These are phyloP conservation scores for Ptychoptera albimana DNA, from an alignment of 2,888 invertebrate species.

Conservation along the genomic window DNA sequence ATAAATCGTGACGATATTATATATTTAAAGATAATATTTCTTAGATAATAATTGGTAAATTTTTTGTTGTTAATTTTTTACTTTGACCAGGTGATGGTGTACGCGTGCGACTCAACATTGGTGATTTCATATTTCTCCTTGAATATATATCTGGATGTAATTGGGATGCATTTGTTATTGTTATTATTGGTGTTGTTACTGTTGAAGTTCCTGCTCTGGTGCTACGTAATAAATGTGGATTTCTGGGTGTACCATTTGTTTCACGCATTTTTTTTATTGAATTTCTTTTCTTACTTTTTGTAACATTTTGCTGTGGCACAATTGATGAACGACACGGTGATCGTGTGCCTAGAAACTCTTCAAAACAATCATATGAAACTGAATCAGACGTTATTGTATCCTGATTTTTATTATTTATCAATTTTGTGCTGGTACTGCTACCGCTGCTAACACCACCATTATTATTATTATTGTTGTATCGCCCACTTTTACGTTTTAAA, in stretches of 20 bases:
- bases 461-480: no score
- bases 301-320: background rate
- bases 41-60: conserved; percentile 21
- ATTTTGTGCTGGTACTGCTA: no score
- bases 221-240: background rate
- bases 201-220: conserved; percentile 8
- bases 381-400: background rate
- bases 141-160: conserved; percentile 1
- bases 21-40: background rate
- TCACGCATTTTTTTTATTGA: no score
- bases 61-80: conserved; percentile 21
- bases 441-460: background rate
- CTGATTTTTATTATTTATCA: no score
- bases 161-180: no score
- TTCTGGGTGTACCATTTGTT: background rate
- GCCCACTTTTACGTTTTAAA: background rate
- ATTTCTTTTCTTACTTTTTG: background rate
- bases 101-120: conserved; percentile 11
- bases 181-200: conserved; percentile 9
- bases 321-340: conserved; percentile 11
- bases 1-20: no score
- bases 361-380: conserved; percentile 1
- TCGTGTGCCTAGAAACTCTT: conserved; percentile 10
- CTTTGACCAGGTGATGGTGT: conserved; percentile 12
- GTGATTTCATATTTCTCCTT: conserved; percentile 11